A percentile compares a stretch with the other conserved stretches of the same genome.
These are phyloP conservation scores for Macquaria ambigua DNA, from an alignment of 2,113 vertebrate species.

Conservation along the genomic window DNA sequence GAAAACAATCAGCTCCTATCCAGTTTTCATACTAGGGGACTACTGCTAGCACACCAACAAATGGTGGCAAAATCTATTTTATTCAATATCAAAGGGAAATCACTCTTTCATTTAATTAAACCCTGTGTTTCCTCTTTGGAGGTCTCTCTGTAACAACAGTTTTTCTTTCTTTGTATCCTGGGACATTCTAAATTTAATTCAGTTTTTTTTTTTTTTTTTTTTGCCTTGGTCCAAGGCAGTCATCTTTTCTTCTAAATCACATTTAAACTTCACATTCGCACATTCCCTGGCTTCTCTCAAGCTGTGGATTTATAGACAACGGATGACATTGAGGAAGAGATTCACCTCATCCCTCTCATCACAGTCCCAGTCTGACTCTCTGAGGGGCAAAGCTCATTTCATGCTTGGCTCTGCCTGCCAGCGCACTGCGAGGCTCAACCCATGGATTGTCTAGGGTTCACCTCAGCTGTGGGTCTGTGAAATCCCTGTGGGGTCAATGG, in stretches of 20 bases:
- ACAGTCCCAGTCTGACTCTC: slow-evolving; percentile 41
- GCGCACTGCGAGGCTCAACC: slow-evolving; percentile 17
- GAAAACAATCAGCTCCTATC: neutral
- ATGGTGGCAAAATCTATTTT: slow-evolving; percentile 15
- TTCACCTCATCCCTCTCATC: slow-evolving; percentile 53
- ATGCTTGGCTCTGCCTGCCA: slow-evolving; percentile 54
- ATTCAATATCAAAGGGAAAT: neutral
- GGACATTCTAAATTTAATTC: neutral
- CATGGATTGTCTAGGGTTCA: slow-evolving; percentile 35
- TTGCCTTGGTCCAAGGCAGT: neutral
- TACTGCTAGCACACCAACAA: neutral
- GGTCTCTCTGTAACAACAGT: neutral
- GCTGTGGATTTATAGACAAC: slow-evolving; percentile 57
- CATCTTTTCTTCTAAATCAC: slow-evolving; percentile 29
- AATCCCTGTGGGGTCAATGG: slow-evolving; percentile 39
- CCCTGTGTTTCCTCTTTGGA: neutral
- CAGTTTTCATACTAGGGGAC: neutral
- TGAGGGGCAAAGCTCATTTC: slow-evolving; percentile 68
- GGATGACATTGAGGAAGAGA: slow-evolving; percentile 55
- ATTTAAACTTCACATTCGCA: slow-evolving; percentile 29
- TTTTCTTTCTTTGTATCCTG: slow-evolving; percentile 2
- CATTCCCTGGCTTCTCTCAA: slow-evolving; percentile 21
- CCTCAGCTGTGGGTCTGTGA: slow-evolving; percentile 27
- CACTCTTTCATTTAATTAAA: neutral
- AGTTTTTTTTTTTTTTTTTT: neutral